Evolutionary conservation across 2,113 vertebrate species (phyloP), one percentile per base, ranked within the genome.

Genomic region (Neogobius melanostomus): DNA sequence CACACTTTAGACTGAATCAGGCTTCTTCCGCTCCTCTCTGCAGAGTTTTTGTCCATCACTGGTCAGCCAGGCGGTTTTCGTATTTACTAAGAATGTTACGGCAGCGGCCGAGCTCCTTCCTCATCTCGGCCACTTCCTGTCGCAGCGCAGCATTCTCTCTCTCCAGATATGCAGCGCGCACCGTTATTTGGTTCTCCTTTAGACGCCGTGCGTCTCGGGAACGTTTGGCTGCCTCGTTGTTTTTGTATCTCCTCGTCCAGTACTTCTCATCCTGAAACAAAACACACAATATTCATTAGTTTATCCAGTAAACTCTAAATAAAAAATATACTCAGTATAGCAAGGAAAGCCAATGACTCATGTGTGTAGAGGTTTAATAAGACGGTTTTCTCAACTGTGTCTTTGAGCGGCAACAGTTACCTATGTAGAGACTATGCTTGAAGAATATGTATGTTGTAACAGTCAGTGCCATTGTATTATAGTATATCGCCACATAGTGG

Each of bases 151-250:
- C 93, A 6, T 98, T 98, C 85, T 98, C 96, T 51, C 95, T 91
- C 87, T 97, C 96, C 88, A 98, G 92, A 90, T 95, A 98, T 72
- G 96, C 93, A 0, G 96, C 96, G 0, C 96, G 94, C 68, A 97
- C 95, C 0, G 95, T 93, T 71, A 97, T 96, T 91, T 97, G 96
- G 87, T 97, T 97, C 91, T 97, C 96, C 89, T 98, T 98, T 10
- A 97, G 90, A 10, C 96, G 92, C 49, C 96, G 94, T 1, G 96
- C 96, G 0, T 98, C 96, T 5, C 96, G 92, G 0, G 96, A 98
- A 6, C 96, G 94, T 86, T 98, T 97, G 0, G 96, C 96, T 0
- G 96, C 96, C 59, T 96, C 96, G 0, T 97, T 98, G 90, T 98
- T 97, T 90, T 96, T 96, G 71, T 92, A 94, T 46, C 96, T 87